A percentile compares a stretch with the other conserved stretches of the same genome.
Evolutionary conservation across 2,797 vertebrate genomes (phyloP).

Genomic region (Buceros bicornis): DNA sequence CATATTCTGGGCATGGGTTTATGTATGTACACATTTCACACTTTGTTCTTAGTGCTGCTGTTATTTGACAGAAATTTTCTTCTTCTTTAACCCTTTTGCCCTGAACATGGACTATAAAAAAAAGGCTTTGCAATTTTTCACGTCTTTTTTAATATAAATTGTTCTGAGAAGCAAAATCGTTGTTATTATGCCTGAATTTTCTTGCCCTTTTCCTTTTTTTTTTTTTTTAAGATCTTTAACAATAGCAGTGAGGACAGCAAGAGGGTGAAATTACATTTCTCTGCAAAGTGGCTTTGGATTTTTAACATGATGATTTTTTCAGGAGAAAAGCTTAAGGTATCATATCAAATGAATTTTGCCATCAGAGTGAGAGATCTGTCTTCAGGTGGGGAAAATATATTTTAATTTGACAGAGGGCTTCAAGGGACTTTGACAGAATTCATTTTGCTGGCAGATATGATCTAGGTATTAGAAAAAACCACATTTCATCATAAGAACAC

Average conservation of each 20-base stretch:
- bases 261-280: background rate
- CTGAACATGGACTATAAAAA: background rate
- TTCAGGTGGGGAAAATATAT: constrained; percentile 18
- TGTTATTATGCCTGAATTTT: background rate
- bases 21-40: background rate
- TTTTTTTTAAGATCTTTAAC: background rate
- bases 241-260: background rate
- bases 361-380: constrained; percentile 57
- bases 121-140: background rate
- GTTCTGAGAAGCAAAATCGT: background rate
- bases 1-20: background rate
- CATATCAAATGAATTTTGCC: constrained; percentile 66
- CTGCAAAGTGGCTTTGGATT: constrained; percentile 31
- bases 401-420: constrained; percentile 71
- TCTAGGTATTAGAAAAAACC: constrained; percentile 50
- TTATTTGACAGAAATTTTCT: background rate
- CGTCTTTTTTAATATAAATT: background rate
- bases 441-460: constrained; percentile 60
- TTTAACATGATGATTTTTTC: constrained; percentile 36
- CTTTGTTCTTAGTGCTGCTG: background rate
- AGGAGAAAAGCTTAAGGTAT: constrained; percentile 67
- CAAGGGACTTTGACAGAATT: constrained; percentile 64
- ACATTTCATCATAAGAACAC: background rate
- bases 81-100: constrained; percentile 6
- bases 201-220: background rate